Conservation (phyloP, 2,888 invertebrate species). For the Liopterus haemorrhoidalis region DNA sequence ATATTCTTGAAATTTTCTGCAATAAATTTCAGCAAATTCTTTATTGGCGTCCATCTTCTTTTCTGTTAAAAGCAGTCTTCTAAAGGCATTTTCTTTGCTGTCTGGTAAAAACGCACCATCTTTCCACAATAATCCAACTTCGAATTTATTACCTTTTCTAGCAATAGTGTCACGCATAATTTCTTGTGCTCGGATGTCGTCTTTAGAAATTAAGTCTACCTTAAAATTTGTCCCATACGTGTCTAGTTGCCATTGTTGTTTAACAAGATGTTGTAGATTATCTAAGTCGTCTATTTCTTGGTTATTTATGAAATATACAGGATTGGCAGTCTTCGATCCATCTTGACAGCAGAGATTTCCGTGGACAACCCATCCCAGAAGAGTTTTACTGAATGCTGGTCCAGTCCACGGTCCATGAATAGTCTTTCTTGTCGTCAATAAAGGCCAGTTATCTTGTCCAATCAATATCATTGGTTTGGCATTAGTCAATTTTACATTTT, state of each 20-base stretch:
- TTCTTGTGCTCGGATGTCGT: constrained; percentile 6
- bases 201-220: background rate
- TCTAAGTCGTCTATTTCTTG: background rate
- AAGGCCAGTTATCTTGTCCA: too few species aligned
- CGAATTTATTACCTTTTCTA: constrained; percentile 17
- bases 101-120: constrained; percentile 29
- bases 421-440: too few species aligned
- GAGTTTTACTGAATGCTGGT: background rate
- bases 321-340: too few species aligned
- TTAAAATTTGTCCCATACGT: background rate
- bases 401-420: background rate
- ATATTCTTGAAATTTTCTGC: constrained; percentile 25
- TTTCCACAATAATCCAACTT: constrained; percentile 31
- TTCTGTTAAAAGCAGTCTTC: constrained; percentile 27
- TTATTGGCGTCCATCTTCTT: constrained; percentile 22
- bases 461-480: too few species aligned
- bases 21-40: constrained; percentile 22
- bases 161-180: constrained; percentile 23
- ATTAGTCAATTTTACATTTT: too few species aligned
- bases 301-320: too few species aligned
- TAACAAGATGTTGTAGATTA: background rate
- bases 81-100: constrained; percentile 28
- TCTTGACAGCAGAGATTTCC: too few species aligned
- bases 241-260: constrained; percentile 7
- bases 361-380: constrained; percentile 3